Evolutionary conservation across 2,888 invertebrate species (phyloP).

Genomic region (Philopedon plagiatum): DNA sequence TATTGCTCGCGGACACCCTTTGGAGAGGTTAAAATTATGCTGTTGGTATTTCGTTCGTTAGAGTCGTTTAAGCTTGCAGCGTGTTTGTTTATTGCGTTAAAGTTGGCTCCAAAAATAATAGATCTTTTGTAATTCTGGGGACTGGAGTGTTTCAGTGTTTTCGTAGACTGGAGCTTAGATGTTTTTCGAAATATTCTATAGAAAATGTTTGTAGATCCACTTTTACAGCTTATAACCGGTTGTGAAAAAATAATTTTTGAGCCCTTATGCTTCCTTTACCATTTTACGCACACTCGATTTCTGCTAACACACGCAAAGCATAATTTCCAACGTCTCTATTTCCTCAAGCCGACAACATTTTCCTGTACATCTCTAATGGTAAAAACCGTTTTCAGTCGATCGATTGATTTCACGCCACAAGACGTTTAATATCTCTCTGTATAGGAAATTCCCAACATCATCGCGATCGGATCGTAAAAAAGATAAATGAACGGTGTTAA

Average conservation of each 20-base stretch:
- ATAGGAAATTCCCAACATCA: conserved; percentile 24
- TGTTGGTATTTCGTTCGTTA: too few species aligned
- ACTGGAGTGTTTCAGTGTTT: too few species aligned
- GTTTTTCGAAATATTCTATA: too few species aligned
- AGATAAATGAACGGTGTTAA: neutral
- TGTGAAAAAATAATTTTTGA: neutral
- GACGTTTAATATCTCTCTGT: conserved; percentile 27
- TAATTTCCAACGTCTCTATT: neutral
- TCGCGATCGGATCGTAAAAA: conserved; percentile 26
- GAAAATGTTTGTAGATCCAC: too few species aligned
- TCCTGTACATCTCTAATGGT: neutral
- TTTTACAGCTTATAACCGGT: neutral
- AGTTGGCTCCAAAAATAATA: too few species aligned
- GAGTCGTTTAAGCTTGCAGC: too few species aligned
- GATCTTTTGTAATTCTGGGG: too few species aligned
- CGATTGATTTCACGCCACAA: conserved; percentile 21
- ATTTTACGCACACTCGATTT: neutral
- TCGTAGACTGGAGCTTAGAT: too few species aligned
- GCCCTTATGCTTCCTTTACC: neutral
- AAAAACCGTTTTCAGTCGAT: neutral
- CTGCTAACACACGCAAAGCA: neutral
- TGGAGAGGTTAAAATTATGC: too few species aligned
- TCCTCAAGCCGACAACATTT: neutral
- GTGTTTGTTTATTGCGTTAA: too few species aligned
- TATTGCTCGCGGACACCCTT: too few species aligned